These are phyloP conservation scores for Synchiropus splendidus DNA, from an alignment of 2,113 vertebrate genomes.

Conservation along the genomic window DNA sequence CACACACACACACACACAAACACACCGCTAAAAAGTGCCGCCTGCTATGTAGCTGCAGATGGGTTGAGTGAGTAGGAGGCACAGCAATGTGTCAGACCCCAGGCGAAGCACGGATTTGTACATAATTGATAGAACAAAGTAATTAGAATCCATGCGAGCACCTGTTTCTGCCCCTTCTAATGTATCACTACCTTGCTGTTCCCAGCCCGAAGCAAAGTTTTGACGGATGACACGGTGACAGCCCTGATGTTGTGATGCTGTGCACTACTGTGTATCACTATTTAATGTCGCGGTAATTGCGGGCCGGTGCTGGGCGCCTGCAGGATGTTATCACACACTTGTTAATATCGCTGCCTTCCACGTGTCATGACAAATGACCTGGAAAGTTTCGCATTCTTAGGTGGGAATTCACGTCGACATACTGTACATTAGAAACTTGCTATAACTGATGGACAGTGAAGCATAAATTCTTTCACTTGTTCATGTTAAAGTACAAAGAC, in stretches of 20 bases:
- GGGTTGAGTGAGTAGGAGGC: conserved; percentile 34
- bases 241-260: no score
- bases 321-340: no score
- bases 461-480: no score
- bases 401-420: no score
- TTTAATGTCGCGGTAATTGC: no score
- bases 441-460: no score
- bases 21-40: conserved; percentile 12
- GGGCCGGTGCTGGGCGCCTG: no score
- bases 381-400: no score
- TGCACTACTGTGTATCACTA: no score
- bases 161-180: conserved; percentile 65
- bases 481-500: no score
- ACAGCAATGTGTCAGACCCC: conserved; percentile 44
- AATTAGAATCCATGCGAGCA: conserved; percentile 63
- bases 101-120: conserved; percentile 50
- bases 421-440: background rate
- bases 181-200: conserved; percentile 53
- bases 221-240: conserved; percentile 46
- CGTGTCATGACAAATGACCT: no score
- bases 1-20: background rate
- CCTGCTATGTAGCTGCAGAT: conserved; percentile 32
- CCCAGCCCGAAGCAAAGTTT: conserved; percentile 37
- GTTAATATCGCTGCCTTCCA: no score
- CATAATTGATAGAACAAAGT: conserved; percentile 70